These are phyloP conservation scores for Sarcophaga caerulescens DNA, from an alignment of 2,888 invertebrate species.

Conservation along the genomic window DNA sequence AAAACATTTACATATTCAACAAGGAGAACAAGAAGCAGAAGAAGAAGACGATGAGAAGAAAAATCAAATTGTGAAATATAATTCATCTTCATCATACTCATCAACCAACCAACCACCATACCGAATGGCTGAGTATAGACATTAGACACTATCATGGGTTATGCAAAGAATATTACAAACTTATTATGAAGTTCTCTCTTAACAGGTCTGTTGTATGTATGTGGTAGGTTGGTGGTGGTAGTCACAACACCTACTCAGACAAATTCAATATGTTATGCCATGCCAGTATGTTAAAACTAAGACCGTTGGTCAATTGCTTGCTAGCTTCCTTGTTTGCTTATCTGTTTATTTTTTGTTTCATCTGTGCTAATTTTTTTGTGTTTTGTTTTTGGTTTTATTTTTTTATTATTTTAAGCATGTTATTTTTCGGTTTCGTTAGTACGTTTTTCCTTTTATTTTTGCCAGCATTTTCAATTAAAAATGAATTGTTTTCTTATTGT, in stretches of 20 bases:
- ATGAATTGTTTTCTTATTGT: conserved; percentile 80
- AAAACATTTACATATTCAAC: conserved; percentile 69
- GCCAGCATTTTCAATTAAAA: conserved; percentile 80
- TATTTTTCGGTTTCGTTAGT: conserved; percentile 53
- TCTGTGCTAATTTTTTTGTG: too few relatives aligned
- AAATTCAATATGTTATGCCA: too few relatives aligned
- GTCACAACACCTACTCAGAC: too few relatives aligned
- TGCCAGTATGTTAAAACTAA: background rate
- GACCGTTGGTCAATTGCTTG: conserved; percentile 58
- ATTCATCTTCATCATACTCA: conserved; percentile 53
- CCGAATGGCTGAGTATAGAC: background rate
- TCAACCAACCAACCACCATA: conserved; percentile 7
- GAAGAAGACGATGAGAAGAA: background rate
- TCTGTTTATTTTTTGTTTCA: conserved; percentile 13
- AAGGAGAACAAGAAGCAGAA: background rate
- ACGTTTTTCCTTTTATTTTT: conserved; percentile 31
- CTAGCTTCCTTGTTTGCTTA: background rate
- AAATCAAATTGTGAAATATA: conserved; percentile 56
- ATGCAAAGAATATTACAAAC: conserved; percentile 46
- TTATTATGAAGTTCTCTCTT: conserved; percentile 24
- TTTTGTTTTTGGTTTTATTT: background rate
- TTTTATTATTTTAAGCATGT: conserved; percentile 62
- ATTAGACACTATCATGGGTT: conserved; percentile 52
- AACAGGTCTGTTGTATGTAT: background rate
- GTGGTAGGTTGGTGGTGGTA: background rate